Base-by-base conservation (phyloP, 2,888 invertebrate genomes). In the Oscheius sp. region DNA sequence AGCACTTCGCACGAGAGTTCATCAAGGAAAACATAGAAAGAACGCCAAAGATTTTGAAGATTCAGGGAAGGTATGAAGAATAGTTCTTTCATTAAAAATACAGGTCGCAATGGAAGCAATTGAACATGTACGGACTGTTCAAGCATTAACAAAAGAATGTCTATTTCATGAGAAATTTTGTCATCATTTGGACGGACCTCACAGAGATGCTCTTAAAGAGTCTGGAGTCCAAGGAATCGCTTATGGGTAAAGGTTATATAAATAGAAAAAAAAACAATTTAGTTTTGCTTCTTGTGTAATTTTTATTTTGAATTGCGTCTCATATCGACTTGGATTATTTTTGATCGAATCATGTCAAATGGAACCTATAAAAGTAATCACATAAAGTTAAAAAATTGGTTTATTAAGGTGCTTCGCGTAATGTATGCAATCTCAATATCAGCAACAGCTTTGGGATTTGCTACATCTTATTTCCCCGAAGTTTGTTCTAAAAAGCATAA, bases 41-140 rank as follows among this genome's bases (percentile, higher is more conserved):
- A 89, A 90, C 80, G 87, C 88, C 0, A 85, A 84, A 31, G 86
- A 88, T 1, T 86, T 89, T 85, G 89, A 89, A 73, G 86, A 88
- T 34, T 74, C 74, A 2, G 74, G 70, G 68, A 70, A 84, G 81
- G 80, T n/a, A n/a, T n/a, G n/a, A n/a, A n/a, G n/a, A n/a, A n/a
- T n/a, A n/a, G n/a, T n/a, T n/a, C n/a, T n/a, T n/a, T n/a, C n/a
- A n/a, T n/a, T n/a, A n/a, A n/a, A n/a, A n/a, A n/a, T n/a, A n/a
- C n/a, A n/a, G n/a, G 81, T n/a, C n/a, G n/a, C n/a, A n/a, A n/a
- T n/a, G n/a, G n/a, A n/a, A n/a, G n/a, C n/a, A n/a, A n/a, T n/a
- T n/a, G n/a, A n/a, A n/a, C n/a, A n/a, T n/a, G n/a, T n/a, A 15
- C 50, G 50, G 1, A 88, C 88, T 0, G 88, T 89, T 3, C 88